These are phyloP conservation scores for Sminthurinus signatus DNA, from an alignment of 1,140 invertebrate species.

Conservation along the genomic window DNA sequence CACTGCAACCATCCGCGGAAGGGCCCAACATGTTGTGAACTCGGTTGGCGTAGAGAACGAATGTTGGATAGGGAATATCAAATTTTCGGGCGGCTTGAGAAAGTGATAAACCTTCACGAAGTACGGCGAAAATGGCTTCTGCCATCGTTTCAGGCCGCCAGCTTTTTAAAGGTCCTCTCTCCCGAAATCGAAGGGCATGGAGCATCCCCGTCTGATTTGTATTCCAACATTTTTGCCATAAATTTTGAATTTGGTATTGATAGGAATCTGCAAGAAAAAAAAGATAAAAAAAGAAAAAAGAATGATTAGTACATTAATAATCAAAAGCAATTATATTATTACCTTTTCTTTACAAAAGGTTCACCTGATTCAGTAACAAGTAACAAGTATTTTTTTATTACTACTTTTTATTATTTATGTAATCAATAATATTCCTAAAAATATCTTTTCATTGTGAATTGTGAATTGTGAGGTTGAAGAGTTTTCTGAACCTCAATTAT, in stretches of 20 bases:
- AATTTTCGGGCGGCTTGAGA: conserved; percentile 84
- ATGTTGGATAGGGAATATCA: conserved; percentile 89
- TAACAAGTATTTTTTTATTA: no score
- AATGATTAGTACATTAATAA: no score
- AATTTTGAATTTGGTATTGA: conserved; percentile 84
- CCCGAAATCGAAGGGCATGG: conserved; percentile 81
- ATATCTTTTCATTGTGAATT: no score
- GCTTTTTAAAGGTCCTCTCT: conserved; percentile 81
- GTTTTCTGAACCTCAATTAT: no score
- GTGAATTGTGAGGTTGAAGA: no score
- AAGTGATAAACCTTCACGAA: conserved; percentile 79
- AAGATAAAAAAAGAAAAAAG: conserved; percentile 6
- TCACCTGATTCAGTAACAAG: no score
- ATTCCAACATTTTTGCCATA: conserved; percentile 93
- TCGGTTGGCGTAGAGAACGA: conserved; percentile 85
- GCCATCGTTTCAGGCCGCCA: conserved; percentile 91
- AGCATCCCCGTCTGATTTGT: conserved; percentile 73
- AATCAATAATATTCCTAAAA: no score
- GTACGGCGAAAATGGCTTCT: conserved; percentile 82
- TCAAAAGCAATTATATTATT: no score
- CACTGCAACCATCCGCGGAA: conserved; percentile 74
- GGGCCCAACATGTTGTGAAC: conserved; percentile 90
- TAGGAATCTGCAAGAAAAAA: conserved; percentile 67
- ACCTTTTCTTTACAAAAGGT: no score
- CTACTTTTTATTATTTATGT: no score